A percentile compares a stretch with the other conserved stretches of the same genome.
Evolutionary conservation across 2,797 vertebrate genomes (phyloP).

Genomic region (Arctocebus calabarensis): DNA sequence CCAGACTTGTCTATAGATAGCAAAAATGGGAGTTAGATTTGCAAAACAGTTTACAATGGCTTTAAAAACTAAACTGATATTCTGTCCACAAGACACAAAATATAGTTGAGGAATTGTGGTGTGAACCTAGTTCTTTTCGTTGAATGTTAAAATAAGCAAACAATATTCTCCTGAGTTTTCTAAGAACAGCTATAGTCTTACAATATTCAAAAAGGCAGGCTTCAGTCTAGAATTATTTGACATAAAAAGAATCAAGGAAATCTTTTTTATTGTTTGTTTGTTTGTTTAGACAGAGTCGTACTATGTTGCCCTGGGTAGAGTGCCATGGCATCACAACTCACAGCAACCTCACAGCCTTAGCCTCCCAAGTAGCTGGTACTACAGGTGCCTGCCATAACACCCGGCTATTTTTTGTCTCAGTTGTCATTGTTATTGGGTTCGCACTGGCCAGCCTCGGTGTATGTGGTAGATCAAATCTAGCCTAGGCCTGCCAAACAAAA

Average conservation of each 20-base stretch:
- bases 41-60: background rate
- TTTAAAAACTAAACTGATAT: background rate
- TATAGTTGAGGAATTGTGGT: background rate
- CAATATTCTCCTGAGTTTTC: background rate
- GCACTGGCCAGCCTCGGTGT: too few relatives aligned
- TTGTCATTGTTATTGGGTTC: too few relatives aligned
- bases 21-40: background rate
- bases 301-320: too few relatives aligned
- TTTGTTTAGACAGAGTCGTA: too few relatives aligned
- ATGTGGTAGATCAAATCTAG: too few relatives aligned
- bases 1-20: background rate
- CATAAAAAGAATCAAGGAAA: background rate
- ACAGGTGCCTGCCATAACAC: too few relatives aligned
- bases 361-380: too few relatives aligned
- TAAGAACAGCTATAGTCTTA: background rate
- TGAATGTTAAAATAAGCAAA: background rate
- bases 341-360: too few relatives aligned
- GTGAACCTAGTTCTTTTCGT: background rate
- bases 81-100: background rate
- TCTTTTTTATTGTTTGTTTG: background rate
- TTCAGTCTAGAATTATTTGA: conserved; percentile 1
- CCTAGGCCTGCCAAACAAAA: too few relatives aligned
- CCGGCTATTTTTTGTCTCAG: too few relatives aligned
- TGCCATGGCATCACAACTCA: too few relatives aligned
- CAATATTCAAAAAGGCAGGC: background rate